These are phyloP conservation scores for Eulemur coronatus DNA, from an alignment of 2,797 vertebrate genomes.

Conservation along the genomic window DNA sequence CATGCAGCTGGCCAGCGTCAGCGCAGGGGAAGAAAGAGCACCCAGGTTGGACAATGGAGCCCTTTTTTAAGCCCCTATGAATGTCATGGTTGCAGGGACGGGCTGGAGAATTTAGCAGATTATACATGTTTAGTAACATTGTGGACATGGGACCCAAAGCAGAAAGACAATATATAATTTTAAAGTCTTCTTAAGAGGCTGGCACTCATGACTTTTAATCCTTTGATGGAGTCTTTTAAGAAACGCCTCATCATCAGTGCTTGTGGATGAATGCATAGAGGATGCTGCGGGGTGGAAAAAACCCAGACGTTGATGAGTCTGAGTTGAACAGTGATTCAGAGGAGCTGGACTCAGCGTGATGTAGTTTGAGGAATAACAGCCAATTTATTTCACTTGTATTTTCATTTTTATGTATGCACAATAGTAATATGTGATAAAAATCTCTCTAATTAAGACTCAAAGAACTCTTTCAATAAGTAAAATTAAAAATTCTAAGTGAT, in stretches of 20 bases:
- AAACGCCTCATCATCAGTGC: neutral
- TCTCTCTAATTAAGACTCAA: conserved; percentile 67
- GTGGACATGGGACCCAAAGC: neutral
- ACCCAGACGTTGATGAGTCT: neutral
- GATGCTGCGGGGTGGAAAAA: neutral
- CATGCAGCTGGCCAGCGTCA: too few relatives aligned
- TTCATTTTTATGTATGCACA: conserved; percentile 49
- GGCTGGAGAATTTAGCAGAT: neutral
- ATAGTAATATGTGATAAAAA: conserved; percentile 55
- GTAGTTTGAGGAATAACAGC: conserved; percentile 2
- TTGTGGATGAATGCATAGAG: neutral
- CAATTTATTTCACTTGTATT: conserved; percentile 43
- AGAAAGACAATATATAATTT: neutral
- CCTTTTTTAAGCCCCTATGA: neutral
- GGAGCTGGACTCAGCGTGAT: neutral
- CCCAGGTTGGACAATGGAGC: too few relatives aligned
- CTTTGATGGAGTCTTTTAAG: neutral
- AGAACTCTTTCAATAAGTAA: conserved; percentile 61
- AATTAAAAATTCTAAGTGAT: conserved; percentile 58
- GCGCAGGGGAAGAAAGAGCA: rapidly evolving
- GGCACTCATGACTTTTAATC: neutral
- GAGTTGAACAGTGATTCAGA: neutral
- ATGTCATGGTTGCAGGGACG: neutral
- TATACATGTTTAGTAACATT: too few relatives aligned
- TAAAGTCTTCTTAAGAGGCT: neutral